Percentiles rank a stretch among this genome's conserved stretches.
Conservation (phyloP, 1,140 invertebrate species). For the Spodoptera litura region DNA sequence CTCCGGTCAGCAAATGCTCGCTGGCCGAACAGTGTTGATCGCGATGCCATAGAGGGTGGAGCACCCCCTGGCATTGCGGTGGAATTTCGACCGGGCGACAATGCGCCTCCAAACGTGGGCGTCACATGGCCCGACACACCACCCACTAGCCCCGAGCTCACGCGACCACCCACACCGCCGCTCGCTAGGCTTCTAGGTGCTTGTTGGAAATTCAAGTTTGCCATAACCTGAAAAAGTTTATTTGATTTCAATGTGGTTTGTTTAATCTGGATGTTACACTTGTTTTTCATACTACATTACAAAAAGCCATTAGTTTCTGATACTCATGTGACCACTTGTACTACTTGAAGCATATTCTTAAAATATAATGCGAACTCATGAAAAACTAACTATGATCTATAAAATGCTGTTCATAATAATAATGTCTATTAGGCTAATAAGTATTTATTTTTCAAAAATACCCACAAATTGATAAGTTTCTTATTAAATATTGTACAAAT, state of each 20-base stretch:
- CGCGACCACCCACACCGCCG: conserved; percentile 88
- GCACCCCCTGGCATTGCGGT: conserved; percentile 85
- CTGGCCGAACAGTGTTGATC: conserved; percentile 90
- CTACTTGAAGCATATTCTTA: conserved; percentile 4
- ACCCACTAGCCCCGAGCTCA: conserved; percentile 86
- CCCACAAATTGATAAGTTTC: no score
- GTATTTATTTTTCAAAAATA: no score
- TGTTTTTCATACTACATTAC: background rate
- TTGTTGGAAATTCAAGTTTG: conserved; percentile 94
- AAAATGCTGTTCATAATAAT: background rate
- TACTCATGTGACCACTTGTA: background rate
- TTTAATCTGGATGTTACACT: background rate
- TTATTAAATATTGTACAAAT: background rate
- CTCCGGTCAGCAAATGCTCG: conserved; percentile 92
- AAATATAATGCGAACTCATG: background rate
- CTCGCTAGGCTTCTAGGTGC: conserved; percentile 91
- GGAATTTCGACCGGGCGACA: conserved; percentile 81
- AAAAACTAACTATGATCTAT: conserved; percentile 30
- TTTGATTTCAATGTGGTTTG: background rate
- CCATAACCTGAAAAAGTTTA: conserved; percentile 88
- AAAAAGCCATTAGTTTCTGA: no score
- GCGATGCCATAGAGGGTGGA: conserved; percentile 83
- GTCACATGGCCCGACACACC: conserved; percentile 87
- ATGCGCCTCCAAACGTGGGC: conserved; percentile 79
- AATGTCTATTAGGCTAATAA: background rate